phyloP scores from a whole-genome alignment of 2,888 invertebrate species.

The Ornithoptera priamus region DNA sequence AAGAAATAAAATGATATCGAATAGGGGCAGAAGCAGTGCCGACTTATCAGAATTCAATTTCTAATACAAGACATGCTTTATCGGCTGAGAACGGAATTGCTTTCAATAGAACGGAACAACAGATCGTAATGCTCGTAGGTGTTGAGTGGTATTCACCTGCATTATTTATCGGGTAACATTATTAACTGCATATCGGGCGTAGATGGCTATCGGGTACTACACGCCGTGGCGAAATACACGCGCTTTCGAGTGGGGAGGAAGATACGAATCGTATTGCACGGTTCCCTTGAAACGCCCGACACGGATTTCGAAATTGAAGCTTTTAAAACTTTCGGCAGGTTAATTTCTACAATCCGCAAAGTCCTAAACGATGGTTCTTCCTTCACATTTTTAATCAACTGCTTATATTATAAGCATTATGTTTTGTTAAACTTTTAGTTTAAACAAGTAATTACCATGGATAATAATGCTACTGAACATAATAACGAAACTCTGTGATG shows the following conservation, averaged over 20 bases:
- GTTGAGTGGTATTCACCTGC: conserved; percentile 65
- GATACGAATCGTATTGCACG: conserved; percentile 59
- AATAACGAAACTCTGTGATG: too few species aligned
- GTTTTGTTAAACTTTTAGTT: too few species aligned
- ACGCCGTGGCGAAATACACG: conserved; percentile 67
- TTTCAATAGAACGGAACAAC: conserved; percentile 49
- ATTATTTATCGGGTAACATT: conserved; percentile 75
- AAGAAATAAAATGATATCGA: conserved; percentile 13
- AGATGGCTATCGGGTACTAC: conserved; percentile 74
- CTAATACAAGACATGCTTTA: conserved; percentile 49
- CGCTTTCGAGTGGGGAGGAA: conserved; percentile 60
- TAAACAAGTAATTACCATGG: too few species aligned
- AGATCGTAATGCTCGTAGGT: conserved; percentile 38
- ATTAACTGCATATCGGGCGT: conserved; percentile 73
- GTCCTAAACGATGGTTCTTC: too few species aligned
- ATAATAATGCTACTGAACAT: too few species aligned
- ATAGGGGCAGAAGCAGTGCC: conserved; percentile 35
- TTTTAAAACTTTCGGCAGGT: too few species aligned
- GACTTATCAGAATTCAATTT: conserved; percentile 56
- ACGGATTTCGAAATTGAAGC: conserved; percentile 25
- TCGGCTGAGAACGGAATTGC: conserved; percentile 50
- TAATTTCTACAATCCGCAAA: too few species aligned
- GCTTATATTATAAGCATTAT: too few species aligned
- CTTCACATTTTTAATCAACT: too few species aligned
- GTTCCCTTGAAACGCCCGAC: conserved; percentile 43